Percentiles rank a stretch among this genome's conserved stretches.
Evolutionary conservation across 2,888 invertebrate species (phyloP).

Genomic region (Scaptomyza caliginosa): DNA sequence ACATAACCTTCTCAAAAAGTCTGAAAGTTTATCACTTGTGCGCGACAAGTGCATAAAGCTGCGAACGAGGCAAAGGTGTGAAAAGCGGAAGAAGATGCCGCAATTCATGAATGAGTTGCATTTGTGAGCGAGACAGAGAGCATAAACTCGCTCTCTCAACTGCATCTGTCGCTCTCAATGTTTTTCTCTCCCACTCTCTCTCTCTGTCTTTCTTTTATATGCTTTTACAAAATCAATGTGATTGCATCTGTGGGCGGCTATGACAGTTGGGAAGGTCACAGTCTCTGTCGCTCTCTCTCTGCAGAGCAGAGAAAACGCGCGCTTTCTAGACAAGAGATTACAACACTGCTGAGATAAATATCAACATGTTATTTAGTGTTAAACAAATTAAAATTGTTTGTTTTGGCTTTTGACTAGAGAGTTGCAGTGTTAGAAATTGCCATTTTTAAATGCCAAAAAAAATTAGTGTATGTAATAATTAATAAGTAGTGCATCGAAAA

Average conservation of each 20-base stretch:
- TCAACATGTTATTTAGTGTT: conserved; percentile 4
- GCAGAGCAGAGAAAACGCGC: conserved; percentile 39
- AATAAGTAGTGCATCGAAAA: not conserved
- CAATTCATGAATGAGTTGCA: conserved; percentile 70
- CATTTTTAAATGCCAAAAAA: not conserved
- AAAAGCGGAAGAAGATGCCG: conserved; percentile 59
- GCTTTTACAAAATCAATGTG: conserved; percentile 65
- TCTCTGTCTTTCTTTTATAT: conserved; percentile 4
- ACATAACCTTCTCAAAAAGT: not conserved
- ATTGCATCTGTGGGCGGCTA: conserved; percentile 21
- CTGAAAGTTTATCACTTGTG: conserved; percentile 6
- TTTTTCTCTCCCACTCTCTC: conserved; percentile 4
- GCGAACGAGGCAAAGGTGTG: conserved; percentile 51
- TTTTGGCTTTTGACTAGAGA: not conserved
- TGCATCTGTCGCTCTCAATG: not conserved
- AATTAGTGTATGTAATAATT: not conserved
- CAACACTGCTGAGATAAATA: conserved; percentile 16
- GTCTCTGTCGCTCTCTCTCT: conserved; percentile 1
- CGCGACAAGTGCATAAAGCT: conserved; percentile 29
- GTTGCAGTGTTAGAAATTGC: not conserved
- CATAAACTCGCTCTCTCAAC: conserved; percentile 10
- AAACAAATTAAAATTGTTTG: not conserved
- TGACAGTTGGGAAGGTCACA: conserved; percentile 56
- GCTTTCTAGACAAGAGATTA: conserved; percentile 34
- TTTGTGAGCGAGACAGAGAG: conserved; percentile 17